Conservation (phyloP, 2,113 vertebrate species). For the Anhinga rufa region DNA sequence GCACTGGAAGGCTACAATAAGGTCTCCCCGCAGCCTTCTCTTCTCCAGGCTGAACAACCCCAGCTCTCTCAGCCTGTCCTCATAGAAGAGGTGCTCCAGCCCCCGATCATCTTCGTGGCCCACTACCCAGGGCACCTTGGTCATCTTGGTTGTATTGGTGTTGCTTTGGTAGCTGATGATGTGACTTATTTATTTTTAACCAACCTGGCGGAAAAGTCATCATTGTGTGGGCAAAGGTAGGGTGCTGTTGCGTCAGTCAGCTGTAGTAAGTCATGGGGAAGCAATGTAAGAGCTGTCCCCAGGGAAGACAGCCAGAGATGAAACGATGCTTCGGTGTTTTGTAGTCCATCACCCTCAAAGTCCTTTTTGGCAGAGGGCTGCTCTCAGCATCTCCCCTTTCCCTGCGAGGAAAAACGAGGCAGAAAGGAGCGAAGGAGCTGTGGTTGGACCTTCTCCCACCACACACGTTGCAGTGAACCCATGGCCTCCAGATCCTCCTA, state of each 20-base stretch:
- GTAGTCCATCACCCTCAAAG: neutral
- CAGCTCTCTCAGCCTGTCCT: neutral
- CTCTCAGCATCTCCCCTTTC: neutral
- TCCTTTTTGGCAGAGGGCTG: neutral
- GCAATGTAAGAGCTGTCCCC: neutral
- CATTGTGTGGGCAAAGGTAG: accelerated
- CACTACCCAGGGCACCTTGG: neutral
- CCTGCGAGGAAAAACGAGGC: neutral
- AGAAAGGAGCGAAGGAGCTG: neutral
- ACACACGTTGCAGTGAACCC: neutral
- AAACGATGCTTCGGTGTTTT: neutral
- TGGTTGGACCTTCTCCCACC: accelerated
- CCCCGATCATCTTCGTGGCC: neutral
- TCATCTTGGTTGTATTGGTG: neutral
- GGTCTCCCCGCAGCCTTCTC: neutral
- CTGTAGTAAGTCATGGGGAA: no score
- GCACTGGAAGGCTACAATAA: neutral
- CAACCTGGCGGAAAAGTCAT: neutral
- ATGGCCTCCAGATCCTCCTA: neutral
- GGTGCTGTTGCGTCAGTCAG: neutral
- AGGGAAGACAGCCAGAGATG: neutral
- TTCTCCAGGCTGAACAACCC: neutral
- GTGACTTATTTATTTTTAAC: neutral
- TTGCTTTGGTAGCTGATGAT: neutral
- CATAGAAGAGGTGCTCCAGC: neutral